Conservation (phyloP, 35 echinoderm and acorn worm species). For the Heliocidaris tuberculata region DNA sequence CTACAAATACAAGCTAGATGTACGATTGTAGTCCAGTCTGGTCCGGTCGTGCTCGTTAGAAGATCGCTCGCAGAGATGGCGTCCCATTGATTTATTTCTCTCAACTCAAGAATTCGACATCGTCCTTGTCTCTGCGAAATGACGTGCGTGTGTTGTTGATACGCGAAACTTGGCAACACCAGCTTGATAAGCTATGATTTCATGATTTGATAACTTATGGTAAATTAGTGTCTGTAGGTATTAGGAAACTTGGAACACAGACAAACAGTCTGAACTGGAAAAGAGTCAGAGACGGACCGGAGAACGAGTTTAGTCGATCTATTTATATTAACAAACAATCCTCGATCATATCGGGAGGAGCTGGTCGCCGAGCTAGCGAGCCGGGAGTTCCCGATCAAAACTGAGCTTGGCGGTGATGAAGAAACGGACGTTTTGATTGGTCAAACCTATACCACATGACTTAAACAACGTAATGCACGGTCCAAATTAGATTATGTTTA, state of each 20-base stretch:
- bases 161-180: not conserved
- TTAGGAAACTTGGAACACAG: not conserved
- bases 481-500: conserved; percentile 54
- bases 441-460: conserved; percentile 47
- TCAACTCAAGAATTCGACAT: not conserved
- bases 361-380: no score
- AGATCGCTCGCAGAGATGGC: not conserved
- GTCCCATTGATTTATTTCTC: conserved; percentile 20
- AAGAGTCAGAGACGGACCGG: not conserved
- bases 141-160: not conserved
- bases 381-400: conserved; percentile 42
- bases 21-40: not conserved
- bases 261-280: not conserved
- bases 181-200: not conserved
- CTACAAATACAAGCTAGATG: not conserved
- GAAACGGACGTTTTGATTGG: conserved; percentile 51
- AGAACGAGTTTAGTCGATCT: no score
- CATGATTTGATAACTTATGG: not conserved
- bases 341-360: no score
- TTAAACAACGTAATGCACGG: conserved; percentile 13
- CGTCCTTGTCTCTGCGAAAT: no score
- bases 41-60: not conserved
- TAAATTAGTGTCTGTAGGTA: not conserved
- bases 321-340: conserved; percentile 27
- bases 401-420: conserved; percentile 69